These are phyloP conservation scores for Ellobius talpinus DNA, from an alignment of 2,113 vertebrate species.

Conservation along the genomic window DNA sequence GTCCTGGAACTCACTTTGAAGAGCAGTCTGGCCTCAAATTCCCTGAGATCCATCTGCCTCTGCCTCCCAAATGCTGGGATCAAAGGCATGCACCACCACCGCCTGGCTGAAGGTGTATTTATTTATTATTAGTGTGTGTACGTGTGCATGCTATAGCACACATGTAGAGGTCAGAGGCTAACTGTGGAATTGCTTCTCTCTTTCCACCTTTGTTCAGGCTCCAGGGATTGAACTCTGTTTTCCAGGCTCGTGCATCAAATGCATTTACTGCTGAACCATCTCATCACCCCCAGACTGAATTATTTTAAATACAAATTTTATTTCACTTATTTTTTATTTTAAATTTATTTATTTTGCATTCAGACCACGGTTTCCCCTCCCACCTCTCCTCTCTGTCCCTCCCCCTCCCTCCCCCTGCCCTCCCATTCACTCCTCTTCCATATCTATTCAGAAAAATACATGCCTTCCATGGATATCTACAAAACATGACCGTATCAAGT, in stretches of 20 bases:
- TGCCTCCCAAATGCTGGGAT: too few species aligned
- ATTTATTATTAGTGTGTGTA: not conserved
- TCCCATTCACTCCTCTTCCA: not conserved
- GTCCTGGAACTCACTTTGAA: too few species aligned
- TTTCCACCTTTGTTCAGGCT: not conserved
- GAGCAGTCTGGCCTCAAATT: too few species aligned
- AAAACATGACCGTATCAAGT: not conserved
- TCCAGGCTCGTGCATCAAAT: not conserved
- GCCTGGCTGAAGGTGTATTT: too few species aligned
- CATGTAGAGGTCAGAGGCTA: not conserved
- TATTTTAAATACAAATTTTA: not conserved
- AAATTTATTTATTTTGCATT: not conserved
- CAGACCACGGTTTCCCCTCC: not conserved
- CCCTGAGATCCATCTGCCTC: too few species aligned
- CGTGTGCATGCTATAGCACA: not conserved
- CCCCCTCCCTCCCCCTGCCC: too few species aligned
- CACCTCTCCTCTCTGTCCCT: not conserved
- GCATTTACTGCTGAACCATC: not conserved
- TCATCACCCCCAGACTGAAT: too few species aligned
- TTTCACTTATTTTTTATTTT: not conserved
- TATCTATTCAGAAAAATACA: not conserved
- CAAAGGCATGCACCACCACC: too few species aligned
- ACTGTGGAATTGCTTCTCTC: too few species aligned
- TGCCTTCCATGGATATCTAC: not conserved
- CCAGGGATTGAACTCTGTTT: not conserved